These are phyloP conservation scores for Sebastiscus tertius DNA, from an alignment of 2,797 vertebrate genomes.

Conservation along the genomic window DNA sequence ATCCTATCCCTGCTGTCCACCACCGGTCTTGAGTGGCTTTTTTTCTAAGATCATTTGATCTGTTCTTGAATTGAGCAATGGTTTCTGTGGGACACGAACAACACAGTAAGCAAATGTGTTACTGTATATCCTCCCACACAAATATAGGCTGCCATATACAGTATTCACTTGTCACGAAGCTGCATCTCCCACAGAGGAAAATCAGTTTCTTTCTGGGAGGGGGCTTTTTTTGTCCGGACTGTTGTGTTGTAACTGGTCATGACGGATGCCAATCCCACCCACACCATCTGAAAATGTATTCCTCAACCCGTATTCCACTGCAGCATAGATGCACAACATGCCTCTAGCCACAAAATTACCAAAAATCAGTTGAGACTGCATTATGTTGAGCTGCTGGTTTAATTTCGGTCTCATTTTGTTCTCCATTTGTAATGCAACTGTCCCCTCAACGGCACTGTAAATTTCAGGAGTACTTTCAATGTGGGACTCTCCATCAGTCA, in stretches of 20 bases:
- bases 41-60: slow-evolving; percentile 1
- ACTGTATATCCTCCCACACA: background rate
- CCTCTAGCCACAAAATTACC: background rate
- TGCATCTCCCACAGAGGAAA: slow-evolving; percentile 10
- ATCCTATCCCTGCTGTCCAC: slow-evolving; percentile 12
- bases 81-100: slow-evolving; percentile 6
- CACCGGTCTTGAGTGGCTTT: background rate
- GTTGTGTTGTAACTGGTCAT: slow-evolving; percentile 12
- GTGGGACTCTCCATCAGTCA: slow-evolving; percentile 18
- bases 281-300: slow-evolving; percentile 25
- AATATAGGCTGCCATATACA: background rate
- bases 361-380: background rate
- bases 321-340: background rate
- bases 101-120: slow-evolving; percentile 2
- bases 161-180: slow-evolving; percentile 18
- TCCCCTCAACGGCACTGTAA: background rate
- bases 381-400: slow-evolving; percentile 13
- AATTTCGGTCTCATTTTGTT: slow-evolving; percentile 25
- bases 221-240: background rate
- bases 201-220: background rate
- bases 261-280: background rate
- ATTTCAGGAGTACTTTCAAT: slow-evolving; percentile 17
- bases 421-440: slow-evolving; percentile 1
- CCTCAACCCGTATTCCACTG: background rate
- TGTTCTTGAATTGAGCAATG: background rate